Evolutionary conservation across 2,888 invertebrate species (phyloP).

Genomic region (Carabus problematicus): DNA sequence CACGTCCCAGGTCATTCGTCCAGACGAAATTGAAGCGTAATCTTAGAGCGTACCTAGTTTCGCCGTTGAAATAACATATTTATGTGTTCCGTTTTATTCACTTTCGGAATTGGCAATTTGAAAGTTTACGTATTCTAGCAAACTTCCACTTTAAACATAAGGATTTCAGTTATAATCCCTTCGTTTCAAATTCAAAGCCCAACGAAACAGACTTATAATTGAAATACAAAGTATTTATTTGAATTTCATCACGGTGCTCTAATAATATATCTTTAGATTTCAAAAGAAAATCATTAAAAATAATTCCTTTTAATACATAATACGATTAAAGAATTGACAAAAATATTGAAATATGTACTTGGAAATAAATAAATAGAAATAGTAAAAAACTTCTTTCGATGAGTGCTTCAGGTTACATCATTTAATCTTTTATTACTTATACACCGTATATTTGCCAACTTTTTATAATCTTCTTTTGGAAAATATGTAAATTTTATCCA

Average conservation of each 20-base stretch:
- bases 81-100: slow-evolving; percentile 40
- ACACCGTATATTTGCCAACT: too few species aligned
- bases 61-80: slow-evolving; percentile 41
- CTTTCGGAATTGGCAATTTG: slow-evolving; percentile 38
- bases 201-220: slow-evolving; percentile 40
- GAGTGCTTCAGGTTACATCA: too few species aligned
- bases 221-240: slow-evolving; percentile 38
- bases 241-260: slow-evolving; percentile 33
- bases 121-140: slow-evolving; percentile 38
- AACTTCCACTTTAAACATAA: slow-evolving; percentile 38
- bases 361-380: too few species aligned
- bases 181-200: slow-evolving; percentile 37
- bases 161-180: slow-evolving; percentile 40
- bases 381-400: too few species aligned
- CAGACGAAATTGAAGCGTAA: slow-evolving; percentile 36
- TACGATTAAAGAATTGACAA: background rate
- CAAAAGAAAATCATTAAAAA: slow-evolving; percentile 33
- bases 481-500: too few species aligned
- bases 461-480: too few species aligned
- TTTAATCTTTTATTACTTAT: too few species aligned
- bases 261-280: slow-evolving; percentile 20
- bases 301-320: slow-evolving; percentile 34
- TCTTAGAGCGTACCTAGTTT: slow-evolving; percentile 18
- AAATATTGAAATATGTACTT: too few species aligned
- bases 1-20: background rate